phyloP scores from a whole-genome alignment of 2,797 vertebrate species.

The Okamejei kenojei region DNA sequence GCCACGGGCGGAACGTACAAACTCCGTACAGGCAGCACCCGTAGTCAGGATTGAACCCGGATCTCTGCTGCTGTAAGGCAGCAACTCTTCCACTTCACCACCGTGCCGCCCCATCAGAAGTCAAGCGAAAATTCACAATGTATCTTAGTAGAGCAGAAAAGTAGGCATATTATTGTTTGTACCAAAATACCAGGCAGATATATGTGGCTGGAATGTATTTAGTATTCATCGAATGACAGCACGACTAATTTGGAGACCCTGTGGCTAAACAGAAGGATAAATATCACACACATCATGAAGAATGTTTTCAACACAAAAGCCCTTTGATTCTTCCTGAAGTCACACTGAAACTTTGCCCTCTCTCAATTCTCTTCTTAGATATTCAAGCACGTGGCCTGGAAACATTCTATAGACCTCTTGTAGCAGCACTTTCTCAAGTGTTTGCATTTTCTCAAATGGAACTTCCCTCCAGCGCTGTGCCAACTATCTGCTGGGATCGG shows the following conservation, averaged over 20 bases:
- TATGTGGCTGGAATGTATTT: not conserved
- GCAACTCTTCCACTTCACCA: no score
- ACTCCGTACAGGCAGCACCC: no score
- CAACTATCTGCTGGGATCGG: not conserved
- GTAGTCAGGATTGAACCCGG: no score
- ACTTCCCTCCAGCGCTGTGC: not conserved
- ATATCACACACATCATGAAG: not conserved
- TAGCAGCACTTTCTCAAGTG: not conserved
- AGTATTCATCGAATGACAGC: not conserved
- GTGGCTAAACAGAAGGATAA: not conserved
- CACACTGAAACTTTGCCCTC: not conserved
- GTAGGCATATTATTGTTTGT: not conserved
- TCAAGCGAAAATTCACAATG: no score
- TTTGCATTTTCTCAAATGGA: not conserved
- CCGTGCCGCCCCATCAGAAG: not conserved
- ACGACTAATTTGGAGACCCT: not conserved
- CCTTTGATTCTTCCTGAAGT: conserved; percentile 9
- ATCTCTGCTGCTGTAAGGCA: no score
- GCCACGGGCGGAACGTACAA: no score
- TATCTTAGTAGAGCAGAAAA: not conserved
- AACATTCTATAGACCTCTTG: not conserved
- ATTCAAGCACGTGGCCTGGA: not conserved
- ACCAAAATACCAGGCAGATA: not conserved
- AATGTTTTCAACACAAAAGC: not conserved
- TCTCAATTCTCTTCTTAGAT: conserved; percentile 18